phyloP scores from a whole-genome alignment of 2,888 invertebrate species.

The Vannuccia rotundouncinata region DNA sequence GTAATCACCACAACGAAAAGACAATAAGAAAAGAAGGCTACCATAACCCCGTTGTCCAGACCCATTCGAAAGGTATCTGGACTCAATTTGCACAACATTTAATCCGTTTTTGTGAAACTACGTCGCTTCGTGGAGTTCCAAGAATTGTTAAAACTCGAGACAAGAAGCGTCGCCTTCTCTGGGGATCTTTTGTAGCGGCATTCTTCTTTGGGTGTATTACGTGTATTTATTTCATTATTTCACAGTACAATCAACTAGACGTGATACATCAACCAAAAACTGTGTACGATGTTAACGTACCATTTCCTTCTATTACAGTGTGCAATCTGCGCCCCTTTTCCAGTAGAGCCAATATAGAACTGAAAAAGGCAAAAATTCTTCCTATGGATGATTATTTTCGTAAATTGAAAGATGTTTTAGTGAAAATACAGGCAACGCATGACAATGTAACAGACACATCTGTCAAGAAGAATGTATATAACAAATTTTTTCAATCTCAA shows the following conservation, averaged over 20 bases:
- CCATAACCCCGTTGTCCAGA: not conserved
- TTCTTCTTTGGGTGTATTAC: slow-evolving; percentile 37
- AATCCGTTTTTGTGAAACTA: slow-evolving; percentile 34
- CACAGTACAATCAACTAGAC: slow-evolving; percentile 31
- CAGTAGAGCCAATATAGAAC: slow-evolving; percentile 21
- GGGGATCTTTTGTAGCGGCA: slow-evolving; percentile 34
- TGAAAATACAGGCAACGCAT: not conserved
- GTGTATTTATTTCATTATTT: slow-evolving; percentile 31
- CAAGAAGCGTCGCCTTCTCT: slow-evolving; percentile 18
- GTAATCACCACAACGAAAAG: not conserved
- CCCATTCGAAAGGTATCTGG: not conserved
- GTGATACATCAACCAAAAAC: slow-evolving; percentile 39
- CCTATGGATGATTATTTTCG: slow-evolving; percentile 15
- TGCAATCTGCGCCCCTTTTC: slow-evolving; percentile 37
- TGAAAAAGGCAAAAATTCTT: slow-evolving; percentile 4
- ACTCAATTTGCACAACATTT: not conserved
- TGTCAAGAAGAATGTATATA: not conserved
- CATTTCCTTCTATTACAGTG: slow-evolving; percentile 35
- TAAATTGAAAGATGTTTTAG: not conserved
- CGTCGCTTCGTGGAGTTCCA: slow-evolving; percentile 35
- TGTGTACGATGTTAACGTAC: slow-evolving; percentile 23
- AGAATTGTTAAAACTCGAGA: slow-evolving; percentile 37
- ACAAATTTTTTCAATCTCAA: not conserved
- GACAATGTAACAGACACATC: not conserved
- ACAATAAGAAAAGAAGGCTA: not conserved